phyloP scores from a whole-genome alignment of 2,797 vertebrate genomes.

The Apogon hyalosoma region DNA sequence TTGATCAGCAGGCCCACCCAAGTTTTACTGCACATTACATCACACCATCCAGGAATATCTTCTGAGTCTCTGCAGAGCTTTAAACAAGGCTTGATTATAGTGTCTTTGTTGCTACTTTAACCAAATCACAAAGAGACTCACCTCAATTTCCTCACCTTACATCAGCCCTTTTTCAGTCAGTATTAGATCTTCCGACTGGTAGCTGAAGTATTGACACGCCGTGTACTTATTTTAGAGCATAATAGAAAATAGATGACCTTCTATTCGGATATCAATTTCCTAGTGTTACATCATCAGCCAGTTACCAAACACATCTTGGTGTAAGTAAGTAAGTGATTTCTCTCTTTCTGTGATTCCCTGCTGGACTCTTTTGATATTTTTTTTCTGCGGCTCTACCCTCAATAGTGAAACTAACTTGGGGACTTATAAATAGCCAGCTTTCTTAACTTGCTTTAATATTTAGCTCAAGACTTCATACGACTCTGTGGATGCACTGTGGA shows the following conservation, averaged over 20 bases:
- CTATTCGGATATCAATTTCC: conserved; percentile 61
- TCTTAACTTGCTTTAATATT: conserved; percentile 28
- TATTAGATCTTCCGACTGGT: conserved; percentile 39
- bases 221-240: conserved; percentile 49
- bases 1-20: conserved; percentile 59
- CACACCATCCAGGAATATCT: conserved; percentile 38
- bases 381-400: not conserved
- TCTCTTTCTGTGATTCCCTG: conserved; percentile 23
- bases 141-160: conserved; percentile 70
- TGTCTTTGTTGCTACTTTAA: conserved; percentile 58
- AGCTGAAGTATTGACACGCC: conserved; percentile 37
- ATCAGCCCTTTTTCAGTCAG: conserved; percentile 61
- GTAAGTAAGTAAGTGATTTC: conserved; percentile 13
- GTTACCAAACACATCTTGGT: conserved; percentile 8
- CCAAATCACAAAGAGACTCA: conserved; percentile 46
- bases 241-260: conserved; percentile 65
- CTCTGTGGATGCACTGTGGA: conserved; percentile 2
- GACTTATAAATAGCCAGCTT: conserved; percentile 9
- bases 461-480: conserved; percentile 18
- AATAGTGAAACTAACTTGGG: not conserved
- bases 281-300: conserved; percentile 71
- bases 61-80: conserved; percentile 16
- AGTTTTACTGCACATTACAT: conserved; percentile 65
- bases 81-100: conserved; percentile 45
- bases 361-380: conserved; percentile 4